Conservation (phyloP, 2,888 invertebrate genomes). For the Apomyelois bistriatella region DNA sequence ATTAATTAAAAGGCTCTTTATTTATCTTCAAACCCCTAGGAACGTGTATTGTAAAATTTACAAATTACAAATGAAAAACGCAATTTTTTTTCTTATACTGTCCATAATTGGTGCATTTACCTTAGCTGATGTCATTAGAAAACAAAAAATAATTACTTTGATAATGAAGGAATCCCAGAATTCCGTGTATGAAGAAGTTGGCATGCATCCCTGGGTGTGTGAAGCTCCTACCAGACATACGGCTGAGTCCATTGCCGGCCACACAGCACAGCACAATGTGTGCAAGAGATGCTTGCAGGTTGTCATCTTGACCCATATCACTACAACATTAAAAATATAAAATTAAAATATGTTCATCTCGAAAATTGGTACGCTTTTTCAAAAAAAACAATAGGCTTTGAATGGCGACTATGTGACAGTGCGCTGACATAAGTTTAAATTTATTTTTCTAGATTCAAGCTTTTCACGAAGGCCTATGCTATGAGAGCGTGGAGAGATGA, state of each 20-base stretch:
- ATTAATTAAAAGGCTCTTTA: no score
- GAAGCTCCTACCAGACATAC: constrained; percentile 36
- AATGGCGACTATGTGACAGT: not conserved
- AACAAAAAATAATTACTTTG: constrained; percentile 35
- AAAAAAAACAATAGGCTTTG: not conserved
- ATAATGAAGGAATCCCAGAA: constrained; percentile 55
- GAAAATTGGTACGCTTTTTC: not conserved
- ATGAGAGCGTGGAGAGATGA: no score
- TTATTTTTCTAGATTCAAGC: not conserved
- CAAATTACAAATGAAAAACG: no score
- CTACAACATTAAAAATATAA: constrained; percentile 21
- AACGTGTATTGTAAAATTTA: no score
- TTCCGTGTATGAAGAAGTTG: constrained; percentile 61
- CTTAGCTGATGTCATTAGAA: no score
- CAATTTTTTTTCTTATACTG: no score
- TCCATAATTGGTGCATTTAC: no score
- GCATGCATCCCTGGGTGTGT: constrained; percentile 64
- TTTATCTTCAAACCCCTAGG: no score
- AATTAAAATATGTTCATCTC: constrained; percentile 13
- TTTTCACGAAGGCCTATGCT: no score
- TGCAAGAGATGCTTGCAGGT: constrained; percentile 50
- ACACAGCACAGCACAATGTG: constrained; percentile 56
- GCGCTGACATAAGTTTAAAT: not conserved
- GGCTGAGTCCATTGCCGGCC: constrained; percentile 46
- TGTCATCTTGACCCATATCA: constrained; percentile 51